These are phyloP conservation scores for Caenorhabditis imperialis DNA, from an alignment of 2,888 invertebrate genomes.

Conservation along the genomic window DNA sequence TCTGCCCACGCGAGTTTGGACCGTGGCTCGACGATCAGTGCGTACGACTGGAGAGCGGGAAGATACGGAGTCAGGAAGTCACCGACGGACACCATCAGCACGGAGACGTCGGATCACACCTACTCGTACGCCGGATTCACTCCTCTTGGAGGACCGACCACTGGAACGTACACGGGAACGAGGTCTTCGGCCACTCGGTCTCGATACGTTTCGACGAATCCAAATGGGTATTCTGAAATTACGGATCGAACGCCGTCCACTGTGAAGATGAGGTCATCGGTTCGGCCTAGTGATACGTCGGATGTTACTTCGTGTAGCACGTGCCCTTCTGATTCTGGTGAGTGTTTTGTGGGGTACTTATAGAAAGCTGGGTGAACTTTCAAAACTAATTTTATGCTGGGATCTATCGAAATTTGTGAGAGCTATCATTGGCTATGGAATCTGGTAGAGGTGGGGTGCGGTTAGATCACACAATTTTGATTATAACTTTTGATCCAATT, in stretches of 20 bases:
- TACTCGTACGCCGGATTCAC: slow-evolving; percentile 32
- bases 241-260: slow-evolving; percentile 5
- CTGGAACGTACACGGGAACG: slow-evolving; percentile 1
- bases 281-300: slow-evolving; percentile 23
- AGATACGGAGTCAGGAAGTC: not conserved
- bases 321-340: slow-evolving; percentile 49
- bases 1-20: slow-evolving; percentile 59
- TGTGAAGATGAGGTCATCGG: slow-evolving; percentile 27
- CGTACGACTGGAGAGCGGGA: slow-evolving; percentile 33
- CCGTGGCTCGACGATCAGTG: slow-evolving; percentile 49
- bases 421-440: no score
- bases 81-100: slow-evolving; percentile 35
- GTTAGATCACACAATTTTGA: no score
- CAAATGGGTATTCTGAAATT: slow-evolving; percentile 54
- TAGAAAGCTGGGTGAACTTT: no score
- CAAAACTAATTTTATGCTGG: no score
- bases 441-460: no score
- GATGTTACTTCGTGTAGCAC: slow-evolving; percentile 40
- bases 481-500: no score
- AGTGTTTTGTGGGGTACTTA: no score
- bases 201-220: slow-evolving; percentile 30
- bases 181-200: not conserved
- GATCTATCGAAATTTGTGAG: no score
- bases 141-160: slow-evolving; percentile 27
- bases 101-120: slow-evolving; percentile 35